Conservation (phyloP, 2,113 vertebrate genomes). For the Salvelinus sp. region DNA sequence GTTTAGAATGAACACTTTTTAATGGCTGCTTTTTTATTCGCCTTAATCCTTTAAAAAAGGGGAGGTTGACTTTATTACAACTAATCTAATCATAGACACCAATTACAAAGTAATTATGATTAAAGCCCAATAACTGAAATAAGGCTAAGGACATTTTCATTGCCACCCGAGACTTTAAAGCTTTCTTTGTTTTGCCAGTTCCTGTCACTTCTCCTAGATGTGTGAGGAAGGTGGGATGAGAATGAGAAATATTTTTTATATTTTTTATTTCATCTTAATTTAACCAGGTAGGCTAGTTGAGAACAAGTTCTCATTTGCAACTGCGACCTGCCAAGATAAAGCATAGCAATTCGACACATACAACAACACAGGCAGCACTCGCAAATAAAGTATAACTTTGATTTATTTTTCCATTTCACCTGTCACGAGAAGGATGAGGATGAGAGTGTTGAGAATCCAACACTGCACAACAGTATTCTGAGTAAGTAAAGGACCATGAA, state of each 20-base stretch:
- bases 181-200: conserved; percentile 27
- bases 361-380: background rate
- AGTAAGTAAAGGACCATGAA: conserved; percentile 6
- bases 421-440: no score
- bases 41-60: conserved; percentile 65
- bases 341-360: no score
- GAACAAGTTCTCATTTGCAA: no score
- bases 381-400: no score
- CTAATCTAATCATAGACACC: conserved; percentile 71
- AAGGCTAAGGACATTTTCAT: conserved; percentile 41
- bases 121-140: conserved; percentile 66
- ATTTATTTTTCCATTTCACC: no score
- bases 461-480: background rate
- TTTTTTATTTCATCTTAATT: no score
- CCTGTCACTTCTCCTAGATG: conserved; percentile 27
- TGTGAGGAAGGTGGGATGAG: conserved; percentile 30
- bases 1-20: conserved; percentile 58
- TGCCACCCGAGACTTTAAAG: conserved; percentile 37
- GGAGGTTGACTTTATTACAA: conserved; percentile 61
- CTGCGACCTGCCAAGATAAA: no score
- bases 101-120: conserved; percentile 68
- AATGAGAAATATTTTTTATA: background rate
- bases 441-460: no score
- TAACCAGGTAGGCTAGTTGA: no score
- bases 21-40: conserved; percentile 52